Evolutionary conservation across 2,888 invertebrate genomes (phyloP).

Genomic region (Xestia xanthographa): DNA sequence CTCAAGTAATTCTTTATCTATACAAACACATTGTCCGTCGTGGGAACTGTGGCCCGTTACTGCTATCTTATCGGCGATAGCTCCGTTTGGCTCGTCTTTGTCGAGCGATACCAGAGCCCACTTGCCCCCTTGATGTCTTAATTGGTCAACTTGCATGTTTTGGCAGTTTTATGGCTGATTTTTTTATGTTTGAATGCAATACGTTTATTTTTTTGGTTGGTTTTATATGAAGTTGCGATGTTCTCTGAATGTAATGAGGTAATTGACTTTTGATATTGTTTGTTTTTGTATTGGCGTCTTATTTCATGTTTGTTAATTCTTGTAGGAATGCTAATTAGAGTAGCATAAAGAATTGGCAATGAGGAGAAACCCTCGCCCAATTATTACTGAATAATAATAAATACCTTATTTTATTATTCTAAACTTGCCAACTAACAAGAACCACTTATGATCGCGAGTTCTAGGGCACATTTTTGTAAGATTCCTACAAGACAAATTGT

Average conservation of each 20-base stretch:
- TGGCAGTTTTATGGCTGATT: slow-evolving; percentile 53
- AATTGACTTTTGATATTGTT: background rate
- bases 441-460: slow-evolving; percentile 32
- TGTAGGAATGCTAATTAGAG: background rate
- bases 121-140: slow-evolving; percentile 58
- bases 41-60: slow-evolving; percentile 68
- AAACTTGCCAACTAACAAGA: slow-evolving; percentile 3
- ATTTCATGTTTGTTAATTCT: slow-evolving; percentile 20
- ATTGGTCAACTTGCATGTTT: slow-evolving; percentile 64
- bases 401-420: slow-evolving; percentile 1
- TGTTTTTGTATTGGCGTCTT: slow-evolving; percentile 5
- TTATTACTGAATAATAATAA: slow-evolving; percentile 5
- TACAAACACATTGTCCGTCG: slow-evolving; percentile 64
- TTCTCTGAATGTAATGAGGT: slow-evolving; percentile 16
- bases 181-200: slow-evolving; percentile 47
- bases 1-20: slow-evolving; percentile 66
- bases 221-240: slow-evolving; percentile 11
- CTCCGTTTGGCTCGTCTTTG: slow-evolving; percentile 59
- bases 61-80: slow-evolving; percentile 72
- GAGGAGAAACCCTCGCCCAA: slow-evolving; percentile 8
- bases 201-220: slow-evolving; percentile 25
- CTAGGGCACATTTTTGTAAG: slow-evolving; percentile 59
- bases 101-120: slow-evolving; percentile 56
- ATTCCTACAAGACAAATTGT: slow-evolving; percentile 56
- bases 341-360: background rate